Percentiles rank a stretch among this genome's conserved stretches.
Evolutionary conservation across 92 coral and sea anemone species (phyloP).

Genomic region (Epizoanthus ramosus): DNA sequence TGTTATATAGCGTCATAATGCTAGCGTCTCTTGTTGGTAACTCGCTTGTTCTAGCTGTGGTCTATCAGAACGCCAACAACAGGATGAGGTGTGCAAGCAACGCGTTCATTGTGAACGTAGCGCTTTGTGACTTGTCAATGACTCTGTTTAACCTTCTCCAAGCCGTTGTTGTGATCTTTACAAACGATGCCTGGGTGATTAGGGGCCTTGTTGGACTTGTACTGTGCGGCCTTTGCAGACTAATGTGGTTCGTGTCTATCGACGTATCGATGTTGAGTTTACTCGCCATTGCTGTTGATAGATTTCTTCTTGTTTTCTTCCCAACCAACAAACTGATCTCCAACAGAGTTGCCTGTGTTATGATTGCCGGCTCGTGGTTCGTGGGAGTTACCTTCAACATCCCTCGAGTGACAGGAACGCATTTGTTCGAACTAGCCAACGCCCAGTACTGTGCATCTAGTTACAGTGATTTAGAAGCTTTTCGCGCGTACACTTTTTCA

Average conservation of each 20-base stretch:
- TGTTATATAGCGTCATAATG: conserved; percentile 6
- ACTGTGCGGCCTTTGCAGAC: conserved; percentile 14
- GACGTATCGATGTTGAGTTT: conserved; percentile 30
- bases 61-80: conserved; percentile 28
- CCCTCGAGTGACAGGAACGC: conserved; percentile 8
- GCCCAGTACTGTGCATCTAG: neutral
- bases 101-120: conserved; percentile 31
- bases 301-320: conserved; percentile 21
- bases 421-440: neutral
- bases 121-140: conserved; percentile 31
- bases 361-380: conserved; percentile 15
- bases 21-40: conserved; percentile 23
- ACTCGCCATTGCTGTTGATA: conserved; percentile 31
- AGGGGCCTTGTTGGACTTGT: conserved; percentile 19
- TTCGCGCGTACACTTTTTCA: conserved; percentile 11
- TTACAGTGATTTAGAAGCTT: conserved; percentile 16
- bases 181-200: conserved; percentile 14
- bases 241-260: conserved; percentile 37
- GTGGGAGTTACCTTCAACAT: conserved; percentile 8
- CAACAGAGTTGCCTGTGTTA: neutral
- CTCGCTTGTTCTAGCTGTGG: conserved; percentile 19
- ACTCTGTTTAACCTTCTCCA: conserved; percentile 35
- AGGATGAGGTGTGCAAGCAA: conserved; percentile 39
- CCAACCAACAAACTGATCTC: conserved; percentile 28
- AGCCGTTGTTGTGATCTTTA: conserved; percentile 29